phyloP scores from a whole-genome alignment of 64 coral and sea anemone genomes.

The Porites australiensis region DNA sequence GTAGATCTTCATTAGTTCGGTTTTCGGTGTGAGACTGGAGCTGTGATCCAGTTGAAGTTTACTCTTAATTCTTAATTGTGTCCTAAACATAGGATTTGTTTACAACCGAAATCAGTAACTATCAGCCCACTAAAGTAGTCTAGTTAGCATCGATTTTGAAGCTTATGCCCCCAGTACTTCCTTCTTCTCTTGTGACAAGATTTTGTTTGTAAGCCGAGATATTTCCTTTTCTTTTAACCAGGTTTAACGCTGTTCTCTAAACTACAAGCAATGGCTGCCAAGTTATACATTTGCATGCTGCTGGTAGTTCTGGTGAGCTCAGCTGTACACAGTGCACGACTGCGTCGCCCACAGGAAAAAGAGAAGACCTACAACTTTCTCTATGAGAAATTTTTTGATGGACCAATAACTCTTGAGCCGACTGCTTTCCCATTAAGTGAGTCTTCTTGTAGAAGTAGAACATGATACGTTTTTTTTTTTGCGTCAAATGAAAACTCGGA shows the following conservation, averaged over 20 bases:
- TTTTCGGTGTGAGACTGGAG: no score
- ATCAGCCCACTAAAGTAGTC: background rate
- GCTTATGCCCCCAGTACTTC: no score
- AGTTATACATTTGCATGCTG: background rate
- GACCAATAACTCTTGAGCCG: no score
- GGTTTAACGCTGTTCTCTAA: background rate
- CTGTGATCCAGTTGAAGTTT: no score
- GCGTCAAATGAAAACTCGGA: no score
- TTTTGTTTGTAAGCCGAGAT: background rate
- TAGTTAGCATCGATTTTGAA: background rate
- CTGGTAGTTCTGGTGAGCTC: background rate
- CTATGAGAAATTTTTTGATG: background rate
- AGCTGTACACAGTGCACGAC: background rate
- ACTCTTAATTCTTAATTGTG: background rate
- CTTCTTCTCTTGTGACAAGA: no score
- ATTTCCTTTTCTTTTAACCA: background rate
- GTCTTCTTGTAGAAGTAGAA: no score
- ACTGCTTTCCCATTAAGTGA: no score
- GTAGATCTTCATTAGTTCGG: background rate
- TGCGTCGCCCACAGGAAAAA: background rate
- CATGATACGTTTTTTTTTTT: no score
- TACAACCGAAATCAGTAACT: background rate
- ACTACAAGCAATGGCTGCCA: background rate
- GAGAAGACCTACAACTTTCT: background rate
- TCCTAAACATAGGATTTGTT: background rate